phyloP scores from a whole-genome alignment of 2,113 vertebrate species.

The Hystrix brachyura region DNA sequence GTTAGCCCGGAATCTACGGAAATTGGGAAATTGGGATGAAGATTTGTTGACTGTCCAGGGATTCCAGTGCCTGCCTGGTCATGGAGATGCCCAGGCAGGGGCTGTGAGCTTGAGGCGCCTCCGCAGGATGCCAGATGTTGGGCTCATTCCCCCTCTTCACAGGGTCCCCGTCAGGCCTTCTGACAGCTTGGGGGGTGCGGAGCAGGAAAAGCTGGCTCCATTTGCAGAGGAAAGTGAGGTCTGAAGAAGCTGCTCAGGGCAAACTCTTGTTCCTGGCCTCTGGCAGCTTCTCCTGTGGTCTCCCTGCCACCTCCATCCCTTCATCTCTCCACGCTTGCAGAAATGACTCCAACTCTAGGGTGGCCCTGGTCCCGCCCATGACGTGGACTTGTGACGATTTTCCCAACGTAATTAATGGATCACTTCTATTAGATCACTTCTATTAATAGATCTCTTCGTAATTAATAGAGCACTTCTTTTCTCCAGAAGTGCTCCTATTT shows the following conservation, averaged over 20 bases:
- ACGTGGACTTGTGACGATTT: background rate
- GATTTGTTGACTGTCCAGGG: conserved; percentile 51
- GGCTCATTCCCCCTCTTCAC: background rate
- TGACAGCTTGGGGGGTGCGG: background rate
- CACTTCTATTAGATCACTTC: background rate
- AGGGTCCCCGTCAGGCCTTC: background rate
- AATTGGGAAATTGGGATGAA: conserved; percentile 66
- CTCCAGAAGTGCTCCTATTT: background rate
- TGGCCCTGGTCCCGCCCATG: background rate
- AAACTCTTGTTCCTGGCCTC: background rate
- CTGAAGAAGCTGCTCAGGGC: background rate
- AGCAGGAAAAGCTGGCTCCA: too few relatives aligned
- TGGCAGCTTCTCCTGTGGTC: background rate
- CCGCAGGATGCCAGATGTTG: background rate
- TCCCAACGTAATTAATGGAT: background rate
- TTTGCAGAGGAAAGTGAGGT: background rate
- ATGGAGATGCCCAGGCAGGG: background rate
- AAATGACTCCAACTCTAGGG: background rate
- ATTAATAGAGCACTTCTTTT: background rate
- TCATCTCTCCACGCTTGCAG: too few relatives aligned
- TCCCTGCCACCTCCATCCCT: background rate
- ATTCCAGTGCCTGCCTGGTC: background rate
- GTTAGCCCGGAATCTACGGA: background rate
- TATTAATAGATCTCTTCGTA: too few relatives aligned
- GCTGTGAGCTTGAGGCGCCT: background rate